These are phyloP conservation scores for Chitala chitala DNA, from an alignment of 2,113 vertebrate genomes.

Conservation along the genomic window DNA sequence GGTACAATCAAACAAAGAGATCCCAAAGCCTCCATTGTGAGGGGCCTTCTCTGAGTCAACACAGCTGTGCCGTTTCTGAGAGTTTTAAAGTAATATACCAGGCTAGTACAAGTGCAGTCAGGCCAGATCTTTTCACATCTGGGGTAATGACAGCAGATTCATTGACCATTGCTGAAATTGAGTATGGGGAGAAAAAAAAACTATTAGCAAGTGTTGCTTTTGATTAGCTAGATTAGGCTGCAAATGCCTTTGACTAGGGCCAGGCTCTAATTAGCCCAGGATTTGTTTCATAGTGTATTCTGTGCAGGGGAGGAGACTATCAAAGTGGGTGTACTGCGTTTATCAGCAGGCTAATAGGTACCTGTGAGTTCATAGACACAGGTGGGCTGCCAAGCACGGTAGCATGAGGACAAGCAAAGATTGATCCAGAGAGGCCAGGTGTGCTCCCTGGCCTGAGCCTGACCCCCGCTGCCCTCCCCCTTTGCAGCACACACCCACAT, in stretches of 20 bases:
- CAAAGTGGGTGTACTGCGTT: not conserved
- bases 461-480: constrained; percentile 14
- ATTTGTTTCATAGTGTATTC: constrained; percentile 50
- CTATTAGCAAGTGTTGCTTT: constrained; percentile 63
- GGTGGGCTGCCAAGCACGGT: not conserved
- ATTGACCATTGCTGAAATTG: constrained; percentile 52
- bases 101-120: constrained; percentile 45
- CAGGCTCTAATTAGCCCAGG: constrained; percentile 61
- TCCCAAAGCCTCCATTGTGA: constrained; percentile 55
- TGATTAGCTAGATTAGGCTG: constrained; percentile 53
- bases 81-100: constrained; percentile 34
- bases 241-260: constrained; percentile 56
- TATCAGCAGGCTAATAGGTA: constrained; percentile 6
- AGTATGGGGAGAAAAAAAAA: constrained; percentile 49
- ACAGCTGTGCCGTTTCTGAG: constrained; percentile 62
- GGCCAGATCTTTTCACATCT: constrained; percentile 47
- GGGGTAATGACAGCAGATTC: constrained; percentile 53
- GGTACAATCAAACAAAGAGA: constrained; percentile 33
- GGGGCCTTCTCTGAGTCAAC: constrained; percentile 54
- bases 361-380: not conserved
- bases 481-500: constrained; percentile 20
- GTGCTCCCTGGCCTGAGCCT: constrained; percentile 13
- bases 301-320: not conserved
- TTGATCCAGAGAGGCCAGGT: constrained; percentile 16
- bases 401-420: constrained; percentile 22